phyloP scores from a whole-genome alignment of 1,140 invertebrate species.

The Bombus ignitus region DNA sequence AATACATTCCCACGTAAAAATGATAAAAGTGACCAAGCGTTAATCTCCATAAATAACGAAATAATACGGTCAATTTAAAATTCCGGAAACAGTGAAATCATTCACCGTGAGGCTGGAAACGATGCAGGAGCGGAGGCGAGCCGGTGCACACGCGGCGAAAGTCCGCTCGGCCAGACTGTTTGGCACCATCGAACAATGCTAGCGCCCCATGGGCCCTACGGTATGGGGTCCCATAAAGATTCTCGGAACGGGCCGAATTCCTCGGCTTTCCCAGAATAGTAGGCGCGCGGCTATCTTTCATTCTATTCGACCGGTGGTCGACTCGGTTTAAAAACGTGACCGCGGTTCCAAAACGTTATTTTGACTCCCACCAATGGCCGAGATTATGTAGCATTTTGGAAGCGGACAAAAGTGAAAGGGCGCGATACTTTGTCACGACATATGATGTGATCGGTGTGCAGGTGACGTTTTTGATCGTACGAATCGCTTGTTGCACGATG shows the following conservation, averaged over 20 bases:
- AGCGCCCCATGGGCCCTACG: constrained; percentile 54
- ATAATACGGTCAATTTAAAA: constrained; percentile 17
- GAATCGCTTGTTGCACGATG: background rate
- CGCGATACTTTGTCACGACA: background rate
- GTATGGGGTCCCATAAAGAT: constrained; percentile 66
- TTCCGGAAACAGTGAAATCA: constrained; percentile 41
- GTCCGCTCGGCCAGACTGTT: constrained; percentile 69
- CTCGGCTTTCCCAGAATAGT: constrained; percentile 52
- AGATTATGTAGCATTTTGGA: constrained; percentile 25
- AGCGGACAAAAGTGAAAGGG: background rate
- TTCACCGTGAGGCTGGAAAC: constrained; percentile 21
- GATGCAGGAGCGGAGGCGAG: background rate
- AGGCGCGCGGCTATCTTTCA: constrained; percentile 59
- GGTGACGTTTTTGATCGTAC: background rate
- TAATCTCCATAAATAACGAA: constrained; percentile 49
- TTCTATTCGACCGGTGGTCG: constrained; percentile 32
- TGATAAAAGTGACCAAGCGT: background rate
- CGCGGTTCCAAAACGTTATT: constrained; percentile 5
- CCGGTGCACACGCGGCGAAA: constrained; percentile 16
- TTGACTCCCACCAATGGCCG: background rate
- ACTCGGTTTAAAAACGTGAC: background rate
- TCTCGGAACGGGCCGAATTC: constrained; percentile 61
- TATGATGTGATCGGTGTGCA: background rate
- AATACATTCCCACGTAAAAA: constrained; percentile 1
- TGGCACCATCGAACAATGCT: constrained; percentile 72